These are phyloP conservation scores for Luidia sarsii DNA, from an alignment of 53 echinoderm and acorn worm species.

Conservation along the genomic window DNA sequence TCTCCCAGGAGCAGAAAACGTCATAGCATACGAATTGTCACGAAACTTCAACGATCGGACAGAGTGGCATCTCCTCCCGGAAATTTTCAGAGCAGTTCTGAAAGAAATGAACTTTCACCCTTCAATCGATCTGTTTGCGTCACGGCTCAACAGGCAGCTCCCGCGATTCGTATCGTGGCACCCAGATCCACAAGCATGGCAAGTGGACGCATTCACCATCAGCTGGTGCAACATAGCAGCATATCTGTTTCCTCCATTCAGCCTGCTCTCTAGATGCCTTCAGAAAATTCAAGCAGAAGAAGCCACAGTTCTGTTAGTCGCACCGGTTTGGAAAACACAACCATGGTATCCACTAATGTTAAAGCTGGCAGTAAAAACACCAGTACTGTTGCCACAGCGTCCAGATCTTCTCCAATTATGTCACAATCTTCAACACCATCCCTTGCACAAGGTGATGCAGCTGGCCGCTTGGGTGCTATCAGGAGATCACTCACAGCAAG, in stretches of 20 bases:
- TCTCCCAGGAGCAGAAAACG: neutral
- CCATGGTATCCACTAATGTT: slow-evolving; percentile 28
- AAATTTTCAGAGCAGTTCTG: too few relatives aligned
- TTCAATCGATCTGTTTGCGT: slow-evolving; percentile 34
- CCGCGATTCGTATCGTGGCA: slow-evolving; percentile 12
- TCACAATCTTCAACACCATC: too few relatives aligned
- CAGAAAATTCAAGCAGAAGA: slow-evolving; percentile 19
- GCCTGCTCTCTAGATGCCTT: slow-evolving; percentile 5
- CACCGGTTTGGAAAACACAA: slow-evolving; percentile 4
- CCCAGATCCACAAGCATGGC: slow-evolving; percentile 8
- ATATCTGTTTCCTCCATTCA: slow-evolving; percentile 31
- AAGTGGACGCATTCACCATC: slow-evolving; percentile 14
- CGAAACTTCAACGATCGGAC: too few relatives aligned
- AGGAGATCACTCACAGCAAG: neutral
- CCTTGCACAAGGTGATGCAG: slow-evolving; percentile 7
- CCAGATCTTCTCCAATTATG: slow-evolving; percentile 7
- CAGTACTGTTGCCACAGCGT: neutral
- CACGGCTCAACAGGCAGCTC: slow-evolving; percentile 3
- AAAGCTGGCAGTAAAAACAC: neutral
- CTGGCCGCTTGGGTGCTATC: slow-evolving; percentile 31
- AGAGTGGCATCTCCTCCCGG: too few relatives aligned
- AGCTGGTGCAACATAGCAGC: neutral
- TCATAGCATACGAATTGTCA: neutral
- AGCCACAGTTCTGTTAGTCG: slow-evolving; percentile 13
- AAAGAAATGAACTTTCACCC: neutral